These are phyloP conservation scores for Orycteropus afer DNA, from an alignment of 2,113 vertebrate species.

Conservation along the genomic window DNA sequence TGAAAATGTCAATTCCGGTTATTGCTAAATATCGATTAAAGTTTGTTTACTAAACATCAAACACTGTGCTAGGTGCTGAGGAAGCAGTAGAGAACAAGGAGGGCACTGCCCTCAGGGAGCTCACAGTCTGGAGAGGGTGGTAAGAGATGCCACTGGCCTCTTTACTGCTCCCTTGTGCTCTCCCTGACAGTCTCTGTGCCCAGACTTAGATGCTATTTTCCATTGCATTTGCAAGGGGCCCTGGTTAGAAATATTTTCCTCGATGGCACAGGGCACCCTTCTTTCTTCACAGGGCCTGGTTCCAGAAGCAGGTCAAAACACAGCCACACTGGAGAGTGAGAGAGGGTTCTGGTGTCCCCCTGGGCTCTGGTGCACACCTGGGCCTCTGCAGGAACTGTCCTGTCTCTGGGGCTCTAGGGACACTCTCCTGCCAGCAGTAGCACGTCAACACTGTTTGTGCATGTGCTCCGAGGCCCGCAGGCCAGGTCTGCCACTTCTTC, in stretches of 20 bases:
- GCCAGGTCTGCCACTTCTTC: not conserved
- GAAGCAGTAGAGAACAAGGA: not conserved
- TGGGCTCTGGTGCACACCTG: not conserved
- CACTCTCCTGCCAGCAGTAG: not conserved
- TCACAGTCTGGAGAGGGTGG: not conserved
- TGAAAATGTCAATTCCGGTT: not conserved
- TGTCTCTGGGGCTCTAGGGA: not conserved
- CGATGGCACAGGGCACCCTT: not conserved
- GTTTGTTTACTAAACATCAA: accelerated
- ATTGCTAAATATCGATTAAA: not conserved
- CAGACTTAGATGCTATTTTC: not conserved
- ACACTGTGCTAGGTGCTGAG: not conserved
- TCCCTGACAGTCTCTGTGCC: not conserved
- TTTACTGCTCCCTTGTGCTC: too few relatives aligned
- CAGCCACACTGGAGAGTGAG: not conserved
- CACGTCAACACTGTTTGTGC: not conserved
- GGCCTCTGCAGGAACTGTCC: not conserved
- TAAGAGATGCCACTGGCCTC: not conserved
- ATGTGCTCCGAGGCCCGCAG: not conserved
- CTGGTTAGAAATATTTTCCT: not conserved
- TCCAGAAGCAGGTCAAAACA: constrained; percentile 12
- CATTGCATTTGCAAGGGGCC: not conserved
- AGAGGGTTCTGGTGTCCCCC: not conserved
- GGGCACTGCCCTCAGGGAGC: not conserved
- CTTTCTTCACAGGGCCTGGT: not conserved